Conservation (phyloP, 2,113 vertebrate species). For the Platysteira castanea region DNA sequence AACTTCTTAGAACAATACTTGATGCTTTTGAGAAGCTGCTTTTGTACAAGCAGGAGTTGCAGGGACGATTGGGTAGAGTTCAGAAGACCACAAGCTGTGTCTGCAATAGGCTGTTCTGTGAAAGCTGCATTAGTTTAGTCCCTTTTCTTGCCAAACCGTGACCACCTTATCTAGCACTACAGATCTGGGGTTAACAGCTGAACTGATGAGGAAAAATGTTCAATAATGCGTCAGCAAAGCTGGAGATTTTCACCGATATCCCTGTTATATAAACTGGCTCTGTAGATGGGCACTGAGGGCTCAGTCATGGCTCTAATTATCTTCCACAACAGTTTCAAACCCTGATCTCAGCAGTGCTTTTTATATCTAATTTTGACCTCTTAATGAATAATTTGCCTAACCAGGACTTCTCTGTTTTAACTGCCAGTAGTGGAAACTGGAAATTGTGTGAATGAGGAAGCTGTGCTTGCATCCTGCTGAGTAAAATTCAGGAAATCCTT, state of each 20-base stretch:
- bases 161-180: not conserved
- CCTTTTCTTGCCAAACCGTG: not conserved
- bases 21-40: not conserved
- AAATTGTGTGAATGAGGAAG: not conserved
- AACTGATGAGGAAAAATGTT: not conserved
- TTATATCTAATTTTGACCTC: not conserved
- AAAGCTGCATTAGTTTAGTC: not conserved
- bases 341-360: not conserved
- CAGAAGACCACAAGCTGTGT: not conserved
- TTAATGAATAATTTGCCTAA: not conserved
- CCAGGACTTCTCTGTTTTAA: not conserved
- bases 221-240: not conserved
- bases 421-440: not conserved
- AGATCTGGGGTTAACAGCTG: not conserved
- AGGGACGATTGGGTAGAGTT: not conserved
- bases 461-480: not conserved
- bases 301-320: not conserved
- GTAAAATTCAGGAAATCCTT: not conserved
- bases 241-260: not conserved
- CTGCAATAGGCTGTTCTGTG: fast-evolving
- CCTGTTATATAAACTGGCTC: not conserved
- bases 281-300: not conserved
- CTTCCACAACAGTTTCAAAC: not conserved
- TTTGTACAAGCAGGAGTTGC: not conserved
- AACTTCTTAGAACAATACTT: not conserved